phyloP scores from a whole-genome alignment of 2,888 invertebrate genomes.

The Perdita meconis region DNA sequence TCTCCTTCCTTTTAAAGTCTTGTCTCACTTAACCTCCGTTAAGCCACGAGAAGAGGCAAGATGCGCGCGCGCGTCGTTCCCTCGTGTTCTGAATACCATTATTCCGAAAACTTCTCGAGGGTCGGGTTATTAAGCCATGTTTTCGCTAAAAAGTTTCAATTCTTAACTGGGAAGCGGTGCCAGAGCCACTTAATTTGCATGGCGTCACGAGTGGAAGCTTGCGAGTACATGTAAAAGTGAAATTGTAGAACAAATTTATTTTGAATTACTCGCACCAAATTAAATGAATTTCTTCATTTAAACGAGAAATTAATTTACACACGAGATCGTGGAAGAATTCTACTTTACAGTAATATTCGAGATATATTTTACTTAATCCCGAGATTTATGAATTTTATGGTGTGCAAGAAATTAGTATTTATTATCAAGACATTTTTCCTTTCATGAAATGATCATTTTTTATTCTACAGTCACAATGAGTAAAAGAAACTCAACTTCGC shows the following conservation, averaged over 20 bases:
- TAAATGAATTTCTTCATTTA: slow-evolving; percentile 30
- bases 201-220: slow-evolving; percentile 27
- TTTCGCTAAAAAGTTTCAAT: slow-evolving; percentile 24
- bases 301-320: no score
- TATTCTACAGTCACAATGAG: no score
- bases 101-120: slow-evolving; percentile 6
- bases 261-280: slow-evolving; percentile 17
- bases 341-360: no score
- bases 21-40: neutral
- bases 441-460: no score
- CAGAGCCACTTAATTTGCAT: slow-evolving; percentile 44
- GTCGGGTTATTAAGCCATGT: slow-evolving; percentile 24
- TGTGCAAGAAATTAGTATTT: no score
- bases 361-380: no score
- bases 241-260: slow-evolving; percentile 25
- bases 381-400: neutral
- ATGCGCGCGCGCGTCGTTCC: neutral
- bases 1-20: neutral
- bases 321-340: no score
- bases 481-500: no score
- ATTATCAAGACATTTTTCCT: no score
- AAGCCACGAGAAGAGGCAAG: slow-evolving; percentile 1
- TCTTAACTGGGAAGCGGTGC: slow-evolving; percentile 37
- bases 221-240: neutral
- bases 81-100: slow-evolving; percentile 12